Evolutionary conservation across 2,113 vertebrate genomes (phyloP), one percentile per base, ranked within the genome.

Genomic region (Haemorhous mexicanus): DNA sequence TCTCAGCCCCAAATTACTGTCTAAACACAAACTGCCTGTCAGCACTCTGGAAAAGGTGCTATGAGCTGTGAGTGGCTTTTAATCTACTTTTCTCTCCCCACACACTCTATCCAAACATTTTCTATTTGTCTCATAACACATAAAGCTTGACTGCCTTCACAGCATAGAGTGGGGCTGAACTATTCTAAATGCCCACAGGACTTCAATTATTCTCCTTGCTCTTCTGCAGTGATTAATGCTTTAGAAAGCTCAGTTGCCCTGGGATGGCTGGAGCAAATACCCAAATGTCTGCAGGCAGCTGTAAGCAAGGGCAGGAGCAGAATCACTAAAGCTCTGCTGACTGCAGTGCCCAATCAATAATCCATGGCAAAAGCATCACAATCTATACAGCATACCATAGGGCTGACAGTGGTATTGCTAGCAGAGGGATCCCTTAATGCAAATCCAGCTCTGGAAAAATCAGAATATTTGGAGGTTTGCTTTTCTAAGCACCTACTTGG

Each of bases 101-200:
- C 37, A 50, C 16, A 24, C 23, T 50, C 43, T 52, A 52, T 80
- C 93, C 70, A 74, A 95, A 90, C 56, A 59, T 80, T 86, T 93
- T 94, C 64, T 20, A 4, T 82, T 77, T 95, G 86, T 91, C 73
- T 95, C 70, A 43, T 75, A 94, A 87, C 56, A 90, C 44, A 86
- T 61, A 89, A 95, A 90, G 47, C 75, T 89, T 88, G 86, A 78
- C 83, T 52, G 55, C 76, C 32, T 81, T 91, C 67, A 90, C 28
- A 88, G 46, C n/a, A 53, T 9, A 63, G 78, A 81, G 44, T 49
- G 82, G 26, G 62, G 58, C 52, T 68, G 74, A 64, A 80, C 61
- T 67, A 53, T 72, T 91, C 84, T 66, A 89, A 96, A 87, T 94
- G 87, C 94, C 88, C 70, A 63, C 73, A 89, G 90, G 95, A 84